A percentile compares a stretch with the other conserved stretches of the same genome.
phyloP scores from a whole-genome alignment of 2,888 invertebrate species.

The Synanthedon myopaeformis region DNA sequence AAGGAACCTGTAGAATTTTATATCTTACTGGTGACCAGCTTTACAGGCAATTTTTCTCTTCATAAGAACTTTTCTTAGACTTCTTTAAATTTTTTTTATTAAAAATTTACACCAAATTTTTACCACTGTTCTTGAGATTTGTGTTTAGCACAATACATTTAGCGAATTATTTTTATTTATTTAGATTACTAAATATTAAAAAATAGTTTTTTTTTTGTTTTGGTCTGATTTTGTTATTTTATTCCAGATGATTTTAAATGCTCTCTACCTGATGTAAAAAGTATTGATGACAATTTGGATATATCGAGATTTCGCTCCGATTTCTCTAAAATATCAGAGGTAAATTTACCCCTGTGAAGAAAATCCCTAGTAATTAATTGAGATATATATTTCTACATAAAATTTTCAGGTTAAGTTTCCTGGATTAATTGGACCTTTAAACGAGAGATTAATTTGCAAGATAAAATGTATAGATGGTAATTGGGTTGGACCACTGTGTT shows the following conservation, averaged over 20 bases:
- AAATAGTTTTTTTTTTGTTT: background rate
- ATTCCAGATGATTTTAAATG: constrained; percentile 60
- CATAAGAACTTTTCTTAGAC: no score
- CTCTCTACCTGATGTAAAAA: constrained; percentile 54
- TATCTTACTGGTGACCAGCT: no score
- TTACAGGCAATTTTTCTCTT: no score
- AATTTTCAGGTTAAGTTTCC: constrained; percentile 75
- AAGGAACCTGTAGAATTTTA: background rate
- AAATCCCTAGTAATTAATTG: no score
- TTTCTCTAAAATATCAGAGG: constrained; percentile 63
- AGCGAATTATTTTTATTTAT: no score
- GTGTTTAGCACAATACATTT: no score
- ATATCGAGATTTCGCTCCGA: constrained; percentile 52
- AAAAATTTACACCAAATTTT: no score
- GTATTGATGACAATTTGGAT: constrained; percentile 49
- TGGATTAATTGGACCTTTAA: constrained; percentile 80
- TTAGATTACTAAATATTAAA: constrained; percentile 9
- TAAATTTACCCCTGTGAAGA: constrained; percentile 11
- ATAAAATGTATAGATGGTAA: constrained; percentile 87
- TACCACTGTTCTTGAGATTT: no score
- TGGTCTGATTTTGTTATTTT: constrained; percentile 1
- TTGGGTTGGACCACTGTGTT: constrained; percentile 87
- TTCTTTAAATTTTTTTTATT: no score
- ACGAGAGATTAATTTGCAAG: constrained; percentile 81
- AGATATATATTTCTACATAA: no score